Evolutionary conservation across 2,888 invertebrate species (phyloP).

Genomic region (Brachyptera putata): DNA sequence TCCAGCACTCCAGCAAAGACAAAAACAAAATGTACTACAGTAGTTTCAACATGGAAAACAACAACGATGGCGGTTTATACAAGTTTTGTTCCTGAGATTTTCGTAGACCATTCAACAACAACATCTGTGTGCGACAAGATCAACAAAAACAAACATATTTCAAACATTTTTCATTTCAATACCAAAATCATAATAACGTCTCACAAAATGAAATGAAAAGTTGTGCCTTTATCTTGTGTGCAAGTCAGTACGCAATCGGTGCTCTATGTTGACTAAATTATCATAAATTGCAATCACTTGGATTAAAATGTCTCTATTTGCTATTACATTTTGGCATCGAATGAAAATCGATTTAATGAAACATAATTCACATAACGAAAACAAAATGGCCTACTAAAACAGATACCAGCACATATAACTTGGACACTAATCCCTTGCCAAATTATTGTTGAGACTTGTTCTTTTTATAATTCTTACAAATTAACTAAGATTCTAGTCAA

Average conservation of each 20-base stretch:
- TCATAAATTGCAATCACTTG: neutral
- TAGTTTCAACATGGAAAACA: constrained; percentile 26
- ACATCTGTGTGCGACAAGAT: constrained; percentile 24
- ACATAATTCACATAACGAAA: neutral
- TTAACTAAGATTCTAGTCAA: neutral
- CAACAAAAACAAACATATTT: constrained; percentile 5
- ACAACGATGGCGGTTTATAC: constrained; percentile 28
- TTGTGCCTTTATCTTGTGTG: neutral
- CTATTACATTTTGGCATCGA: neutral
- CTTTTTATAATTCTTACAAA: neutral
- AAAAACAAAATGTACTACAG: constrained; percentile 9
- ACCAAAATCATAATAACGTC: neutral
- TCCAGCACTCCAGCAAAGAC: neutral
- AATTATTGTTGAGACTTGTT: too few species aligned
- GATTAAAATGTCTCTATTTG: neutral
- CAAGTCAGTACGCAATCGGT: neutral
- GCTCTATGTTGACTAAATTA: neutral
- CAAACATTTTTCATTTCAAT: constrained; percentile 5
- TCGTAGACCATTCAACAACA: constrained; percentile 29
- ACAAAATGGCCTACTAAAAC: neutral
- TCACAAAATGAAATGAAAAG: constrained; percentile 12
- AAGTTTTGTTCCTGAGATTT: constrained; percentile 31
- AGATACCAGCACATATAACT: too few species aligned
- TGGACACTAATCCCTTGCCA: too few species aligned
- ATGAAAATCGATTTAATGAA: neutral